These are phyloP conservation scores for Morinoia aosen DNA, from an alignment of 2,888 invertebrate genomes.

Conservation along the genomic window DNA sequence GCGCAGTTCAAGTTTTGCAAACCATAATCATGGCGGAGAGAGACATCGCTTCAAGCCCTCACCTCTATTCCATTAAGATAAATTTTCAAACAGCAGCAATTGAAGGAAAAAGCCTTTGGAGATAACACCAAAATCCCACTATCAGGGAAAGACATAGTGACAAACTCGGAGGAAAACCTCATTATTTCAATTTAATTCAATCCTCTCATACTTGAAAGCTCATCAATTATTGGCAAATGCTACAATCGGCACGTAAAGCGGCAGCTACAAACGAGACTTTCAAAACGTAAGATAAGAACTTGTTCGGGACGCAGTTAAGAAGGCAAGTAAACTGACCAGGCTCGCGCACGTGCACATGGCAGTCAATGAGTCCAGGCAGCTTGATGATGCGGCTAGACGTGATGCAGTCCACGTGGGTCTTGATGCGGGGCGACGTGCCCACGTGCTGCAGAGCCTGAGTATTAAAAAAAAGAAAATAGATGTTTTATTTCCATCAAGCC, in stretches of 20 bases:
- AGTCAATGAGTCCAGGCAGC: conserved; percentile 96
- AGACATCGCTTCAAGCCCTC: too few relatives aligned
- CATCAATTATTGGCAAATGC: neutral
- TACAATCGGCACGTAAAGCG: neutral
- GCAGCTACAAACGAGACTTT: neutral
- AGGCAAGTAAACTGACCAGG: conserved; percentile 78
- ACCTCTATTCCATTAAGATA: too few relatives aligned
- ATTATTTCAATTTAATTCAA: neutral
- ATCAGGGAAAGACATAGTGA: too few relatives aligned
- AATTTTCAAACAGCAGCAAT: too few relatives aligned
- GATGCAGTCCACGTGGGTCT: conserved; percentile 97
- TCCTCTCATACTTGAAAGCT: neutral
- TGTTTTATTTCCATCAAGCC: too few relatives aligned
- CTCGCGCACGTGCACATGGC: conserved; percentile 97
- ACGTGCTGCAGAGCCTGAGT: conserved; percentile 80
- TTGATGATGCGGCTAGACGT: conserved; percentile 89
- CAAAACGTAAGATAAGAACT: neutral
- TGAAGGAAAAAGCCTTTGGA: too few relatives aligned
- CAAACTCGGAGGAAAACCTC: neutral
- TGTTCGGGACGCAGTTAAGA: neutral
- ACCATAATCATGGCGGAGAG: too few relatives aligned
- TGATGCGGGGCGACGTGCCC: conserved; percentile 85
- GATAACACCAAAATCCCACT: too few relatives aligned
- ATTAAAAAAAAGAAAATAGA: too few relatives aligned
- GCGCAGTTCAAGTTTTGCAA: too few relatives aligned